A percentile compares a stretch with the other conserved stretches of the same genome.
These are phyloP conservation scores for Lasius platythorax DNA, from an alignment of 2,888 invertebrate species.

Conservation along the genomic window DNA sequence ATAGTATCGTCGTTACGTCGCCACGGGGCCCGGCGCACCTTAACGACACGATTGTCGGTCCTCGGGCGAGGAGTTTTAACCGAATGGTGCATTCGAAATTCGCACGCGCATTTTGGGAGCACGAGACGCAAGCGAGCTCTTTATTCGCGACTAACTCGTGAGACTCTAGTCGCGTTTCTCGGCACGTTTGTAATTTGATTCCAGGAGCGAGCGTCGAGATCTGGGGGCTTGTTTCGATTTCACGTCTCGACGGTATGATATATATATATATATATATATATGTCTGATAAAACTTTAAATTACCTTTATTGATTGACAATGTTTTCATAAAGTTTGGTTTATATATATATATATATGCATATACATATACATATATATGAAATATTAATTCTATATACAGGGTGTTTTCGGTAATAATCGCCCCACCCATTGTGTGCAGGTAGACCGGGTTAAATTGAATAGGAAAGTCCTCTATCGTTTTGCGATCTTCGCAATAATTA, in stretches of 20 bases:
- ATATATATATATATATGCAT: background rate
- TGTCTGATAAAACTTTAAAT: background rate
- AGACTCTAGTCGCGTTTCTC: background rate
- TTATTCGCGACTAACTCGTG: constrained; percentile 23
- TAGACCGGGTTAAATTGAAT: too few relatives aligned
- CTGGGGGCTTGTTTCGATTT: constrained; percentile 2
- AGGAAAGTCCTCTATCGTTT: too few relatives aligned
- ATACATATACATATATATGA: too few relatives aligned
- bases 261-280: background rate
- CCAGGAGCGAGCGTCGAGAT: background rate
- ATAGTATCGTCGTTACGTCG: constrained; percentile 52
- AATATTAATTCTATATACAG: too few relatives aligned
- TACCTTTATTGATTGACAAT: background rate
- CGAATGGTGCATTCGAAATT: constrained; percentile 26
- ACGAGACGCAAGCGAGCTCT: constrained; percentile 18
- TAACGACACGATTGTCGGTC: constrained; percentile 50
- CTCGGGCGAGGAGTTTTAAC: constrained; percentile 24
- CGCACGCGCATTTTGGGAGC: constrained; percentile 5
- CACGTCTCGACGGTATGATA: background rate
- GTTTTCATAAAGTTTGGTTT: background rate
- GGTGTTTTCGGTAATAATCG: too few relatives aligned
- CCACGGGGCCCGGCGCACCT: constrained; percentile 28
- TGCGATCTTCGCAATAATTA: too few relatives aligned
- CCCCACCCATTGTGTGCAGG: too few relatives aligned
- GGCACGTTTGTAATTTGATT: constrained; percentile 31